Conservation (phyloP, 1,140 invertebrate species). For the Orchestia grillus region DNA sequence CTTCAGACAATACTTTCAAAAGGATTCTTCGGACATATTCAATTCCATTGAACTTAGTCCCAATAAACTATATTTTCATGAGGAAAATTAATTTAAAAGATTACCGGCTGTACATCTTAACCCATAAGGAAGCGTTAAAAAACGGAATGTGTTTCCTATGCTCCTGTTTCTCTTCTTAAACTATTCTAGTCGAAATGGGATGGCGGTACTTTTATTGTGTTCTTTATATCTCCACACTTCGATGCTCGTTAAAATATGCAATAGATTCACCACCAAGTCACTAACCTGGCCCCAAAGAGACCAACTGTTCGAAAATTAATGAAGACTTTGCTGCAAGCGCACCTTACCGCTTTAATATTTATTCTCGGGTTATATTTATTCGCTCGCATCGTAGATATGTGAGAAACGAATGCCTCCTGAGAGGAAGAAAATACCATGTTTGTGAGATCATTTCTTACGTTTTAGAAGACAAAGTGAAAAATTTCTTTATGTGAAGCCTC, state of each 20-base stretch:
- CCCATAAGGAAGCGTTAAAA: not conserved
- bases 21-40: not conserved
- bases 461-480: not conserved
- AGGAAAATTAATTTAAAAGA: not conserved
- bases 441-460: not conserved
- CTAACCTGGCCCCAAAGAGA: not conserved
- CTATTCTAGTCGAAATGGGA: not conserved
- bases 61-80: not conserved
- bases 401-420: not conserved
- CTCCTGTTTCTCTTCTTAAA: not conserved
- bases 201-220: not conserved
- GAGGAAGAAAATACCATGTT: not conserved
- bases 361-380: not conserved
- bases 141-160: not conserved
- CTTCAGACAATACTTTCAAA: not conserved
- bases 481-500: not conserved
- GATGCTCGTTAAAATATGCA: not conserved
- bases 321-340: not conserved
- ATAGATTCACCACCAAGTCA: not conserved
- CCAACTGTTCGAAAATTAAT: not conserved
- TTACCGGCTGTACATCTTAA: not conserved
- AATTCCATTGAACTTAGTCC: not conserved
- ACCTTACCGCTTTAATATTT: not conserved
- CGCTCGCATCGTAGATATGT: not conserved
- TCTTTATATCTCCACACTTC: not conserved